Conservation (phyloP, 2,888 invertebrate genomes). For the Eupithecia inturbata region DNA sequence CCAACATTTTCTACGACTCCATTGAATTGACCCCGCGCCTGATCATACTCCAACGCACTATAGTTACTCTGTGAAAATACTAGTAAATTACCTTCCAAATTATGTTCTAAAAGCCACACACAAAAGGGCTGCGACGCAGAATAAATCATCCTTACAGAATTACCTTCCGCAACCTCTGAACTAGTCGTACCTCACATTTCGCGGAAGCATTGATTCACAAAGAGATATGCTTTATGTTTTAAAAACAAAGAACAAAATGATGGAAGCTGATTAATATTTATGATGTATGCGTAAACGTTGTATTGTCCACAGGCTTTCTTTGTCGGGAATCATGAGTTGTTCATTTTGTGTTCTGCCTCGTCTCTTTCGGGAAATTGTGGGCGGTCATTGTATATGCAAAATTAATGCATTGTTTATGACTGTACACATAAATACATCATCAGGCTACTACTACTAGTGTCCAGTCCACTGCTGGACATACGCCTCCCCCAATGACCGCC, state of each 20-base stretch:
- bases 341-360: constrained; percentile 6
- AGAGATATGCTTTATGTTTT: constrained; percentile 28
- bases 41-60: no score
- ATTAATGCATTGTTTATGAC: no score
- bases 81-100: background rate
- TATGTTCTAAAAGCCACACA: background rate
- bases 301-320: constrained; percentile 40
- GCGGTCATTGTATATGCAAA: constrained; percentile 15
- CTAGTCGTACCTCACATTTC: constrained; percentile 31
- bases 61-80: background rate
- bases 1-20: no score
- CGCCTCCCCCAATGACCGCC: no score
- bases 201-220: constrained; percentile 37
- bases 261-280: constrained; percentile 38
- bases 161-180: constrained; percentile 16
- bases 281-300: constrained; percentile 39
- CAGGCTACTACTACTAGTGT: no score
- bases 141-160: constrained; percentile 10
- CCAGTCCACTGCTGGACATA: no score
- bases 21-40: no score
- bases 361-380: constrained; percentile 20
- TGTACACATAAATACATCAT: no score
- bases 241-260: constrained; percentile 38
- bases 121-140: background rate
- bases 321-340: constrained; percentile 29